Conservation (phyloP, 2,113 vertebrate species). For the Sturnus vulgaris region DNA sequence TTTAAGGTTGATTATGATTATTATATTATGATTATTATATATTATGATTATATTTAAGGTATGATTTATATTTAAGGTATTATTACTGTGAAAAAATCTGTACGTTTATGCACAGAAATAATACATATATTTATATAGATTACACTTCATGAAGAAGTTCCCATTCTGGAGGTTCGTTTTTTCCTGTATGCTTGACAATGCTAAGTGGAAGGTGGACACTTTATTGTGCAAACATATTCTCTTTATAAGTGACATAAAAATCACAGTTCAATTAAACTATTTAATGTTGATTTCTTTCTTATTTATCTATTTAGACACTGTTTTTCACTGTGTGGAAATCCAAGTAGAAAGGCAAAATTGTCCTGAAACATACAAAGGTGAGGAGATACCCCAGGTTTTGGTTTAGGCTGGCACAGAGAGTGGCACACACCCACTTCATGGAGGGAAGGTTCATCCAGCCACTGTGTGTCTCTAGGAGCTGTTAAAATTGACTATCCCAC, state of each 20-base stretch:
- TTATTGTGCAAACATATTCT: neutral
- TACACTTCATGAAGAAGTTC: neutral
- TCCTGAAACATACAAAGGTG: neutral
- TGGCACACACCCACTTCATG: rapidly evolving
- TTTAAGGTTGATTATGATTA: neutral
- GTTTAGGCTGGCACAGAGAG: neutral
- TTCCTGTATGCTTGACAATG: neutral
- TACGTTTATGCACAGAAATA: neutral
- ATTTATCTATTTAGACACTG: neutral
- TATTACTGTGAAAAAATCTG: neutral
- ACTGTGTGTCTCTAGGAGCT: neutral
- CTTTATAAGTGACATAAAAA: neutral
- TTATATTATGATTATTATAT: no score
- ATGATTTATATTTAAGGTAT: no score
- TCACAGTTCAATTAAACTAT: neutral
- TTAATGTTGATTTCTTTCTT: neutral
- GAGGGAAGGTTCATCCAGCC: neutral
- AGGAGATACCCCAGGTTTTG: neutral
- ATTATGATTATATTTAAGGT: no score
- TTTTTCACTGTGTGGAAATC: neutral
- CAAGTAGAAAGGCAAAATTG: neutral
- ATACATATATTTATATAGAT: neutral
- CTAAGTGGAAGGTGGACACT: neutral
- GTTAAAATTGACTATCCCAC: neutral
- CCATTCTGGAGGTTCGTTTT: neutral